Conservation (phyloP, 2,797 vertebrate genomes). For the Netta rufina region DNA sequence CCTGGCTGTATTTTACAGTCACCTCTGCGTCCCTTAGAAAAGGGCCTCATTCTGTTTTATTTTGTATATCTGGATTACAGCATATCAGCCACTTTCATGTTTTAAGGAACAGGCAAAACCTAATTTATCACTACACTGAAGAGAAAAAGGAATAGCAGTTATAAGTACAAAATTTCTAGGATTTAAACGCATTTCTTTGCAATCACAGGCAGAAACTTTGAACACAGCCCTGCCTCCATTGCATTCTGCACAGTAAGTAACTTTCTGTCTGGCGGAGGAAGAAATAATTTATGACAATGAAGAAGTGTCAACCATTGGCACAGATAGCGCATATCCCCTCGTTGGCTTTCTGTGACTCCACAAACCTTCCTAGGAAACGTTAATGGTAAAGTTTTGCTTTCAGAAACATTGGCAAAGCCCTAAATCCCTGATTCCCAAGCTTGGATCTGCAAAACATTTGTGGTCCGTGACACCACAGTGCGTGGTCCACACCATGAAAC, state of each 20-base stretch:
- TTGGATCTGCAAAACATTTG: conserved; percentile 36
- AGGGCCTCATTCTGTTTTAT: background rate
- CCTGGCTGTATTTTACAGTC: background rate
- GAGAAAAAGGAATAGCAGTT: background rate
- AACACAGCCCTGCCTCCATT: background rate
- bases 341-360: background rate
- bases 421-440: background rate
- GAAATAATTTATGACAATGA: background rate
- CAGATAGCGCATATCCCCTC: background rate
- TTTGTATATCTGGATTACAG: background rate
- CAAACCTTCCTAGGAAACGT: background rate
- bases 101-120: background rate
- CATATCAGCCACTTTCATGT: background rate
- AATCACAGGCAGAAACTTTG: background rate
- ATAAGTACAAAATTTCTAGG: background rate
- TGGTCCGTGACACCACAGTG: background rate
- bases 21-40: background rate
- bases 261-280: background rate
- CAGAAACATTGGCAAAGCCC: background rate
- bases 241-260: background rate
- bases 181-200: background rate
- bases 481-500: background rate
- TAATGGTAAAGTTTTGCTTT: background rate
- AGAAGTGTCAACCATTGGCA: background rate
- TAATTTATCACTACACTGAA: background rate